Base-by-base conservation (phyloP, 2,888 invertebrate genomes). In the Drosophila siamana region DNA sequence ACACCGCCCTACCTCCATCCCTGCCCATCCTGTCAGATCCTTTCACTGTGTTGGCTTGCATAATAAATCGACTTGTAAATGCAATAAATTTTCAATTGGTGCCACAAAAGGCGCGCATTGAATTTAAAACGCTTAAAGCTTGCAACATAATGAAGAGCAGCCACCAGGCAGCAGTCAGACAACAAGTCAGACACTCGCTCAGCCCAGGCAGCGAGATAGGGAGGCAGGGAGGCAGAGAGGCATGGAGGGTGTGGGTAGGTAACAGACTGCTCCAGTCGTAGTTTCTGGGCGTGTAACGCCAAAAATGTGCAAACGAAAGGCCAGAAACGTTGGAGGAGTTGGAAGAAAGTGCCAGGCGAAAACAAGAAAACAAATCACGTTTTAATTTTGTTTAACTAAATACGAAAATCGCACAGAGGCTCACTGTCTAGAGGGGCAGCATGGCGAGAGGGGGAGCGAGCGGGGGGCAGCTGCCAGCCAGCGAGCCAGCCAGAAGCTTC, bases 381-480 rank as follows among this genome's bases (percentile, higher is more conserved):
- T 90, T 89, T 90, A 90, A 90, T 90, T 90, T 90, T 88, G 88
- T 90, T 90, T 89, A 88, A 88, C 89, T 89, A 88, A 89, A 88
- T 86, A 82, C 88, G 85, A 89, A 90, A 89, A 89, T 89, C 80
- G 82, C 81, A 78, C 71, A 78, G 78, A 69, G 64, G 51, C 68
- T 38, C 16, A 16, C 36, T 15, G 61, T 52, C 52, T 30, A 56
- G 16, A 26, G 38, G 11, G 13, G 33, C 24, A 1, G 4, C 4
- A 11, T 1, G 4, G 33, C 30, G 0, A 4, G 15, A 0, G 52
- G 44, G 9, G 28, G 19, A 16, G 9, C n/a, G 26, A 8, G n/a
- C n/a, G n/a, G n/a, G n/a, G n/a, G n/a, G n/a, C 8, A 13, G 36
- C n/a, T 40, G 38, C 15, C n/a, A 33, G 26, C 22, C 50, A 33